Evolutionary conservation across 2,113 vertebrate genomes (phyloP).

Genomic region (Seriola quinqueradiata): DNA sequence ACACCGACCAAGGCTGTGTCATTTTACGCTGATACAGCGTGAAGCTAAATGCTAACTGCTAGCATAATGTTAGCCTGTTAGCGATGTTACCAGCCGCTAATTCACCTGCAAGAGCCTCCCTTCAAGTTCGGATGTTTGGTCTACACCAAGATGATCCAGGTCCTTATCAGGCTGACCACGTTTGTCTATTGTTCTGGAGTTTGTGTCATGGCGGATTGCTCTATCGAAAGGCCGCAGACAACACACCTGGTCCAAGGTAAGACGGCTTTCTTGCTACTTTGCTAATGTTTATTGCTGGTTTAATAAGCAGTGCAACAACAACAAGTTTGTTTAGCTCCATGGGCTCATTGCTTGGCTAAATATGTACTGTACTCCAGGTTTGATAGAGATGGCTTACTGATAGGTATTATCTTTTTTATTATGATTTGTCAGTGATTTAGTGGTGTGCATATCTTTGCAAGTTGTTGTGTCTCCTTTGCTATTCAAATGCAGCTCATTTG

Average conservation of each 20-base stretch:
- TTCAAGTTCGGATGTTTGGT: neutral
- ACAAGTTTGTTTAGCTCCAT: neutral
- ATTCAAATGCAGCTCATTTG: too few relatives aligned
- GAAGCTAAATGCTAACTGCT: neutral
- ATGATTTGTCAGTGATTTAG: too few relatives aligned
- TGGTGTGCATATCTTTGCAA: too few relatives aligned
- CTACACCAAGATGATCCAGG: neutral
- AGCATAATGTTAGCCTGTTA: neutral
- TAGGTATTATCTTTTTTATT: too few relatives aligned
- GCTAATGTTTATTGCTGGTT: neutral
- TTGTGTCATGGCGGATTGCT: too few relatives aligned
- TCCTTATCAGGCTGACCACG: neutral
- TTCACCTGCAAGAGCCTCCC: neutral
- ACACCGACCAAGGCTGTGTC: too few relatives aligned
- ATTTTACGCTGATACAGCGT: too few relatives aligned
- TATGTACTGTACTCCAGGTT: neutral
- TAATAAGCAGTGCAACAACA: neutral
- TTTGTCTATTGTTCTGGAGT: too few relatives aligned
- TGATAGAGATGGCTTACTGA: too few relatives aligned
- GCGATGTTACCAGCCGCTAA: neutral
- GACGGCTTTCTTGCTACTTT: neutral
- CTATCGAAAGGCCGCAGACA: too few relatives aligned
- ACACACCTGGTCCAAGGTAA: neutral
- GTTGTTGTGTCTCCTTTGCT: too few relatives aligned
- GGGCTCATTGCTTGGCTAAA: neutral